A percentile compares a stretch with the other conserved stretches of the same genome.
Evolutionary conservation across 1,140 invertebrate genomes (phyloP).

Genomic region (Hylyphantes graminicola): DNA sequence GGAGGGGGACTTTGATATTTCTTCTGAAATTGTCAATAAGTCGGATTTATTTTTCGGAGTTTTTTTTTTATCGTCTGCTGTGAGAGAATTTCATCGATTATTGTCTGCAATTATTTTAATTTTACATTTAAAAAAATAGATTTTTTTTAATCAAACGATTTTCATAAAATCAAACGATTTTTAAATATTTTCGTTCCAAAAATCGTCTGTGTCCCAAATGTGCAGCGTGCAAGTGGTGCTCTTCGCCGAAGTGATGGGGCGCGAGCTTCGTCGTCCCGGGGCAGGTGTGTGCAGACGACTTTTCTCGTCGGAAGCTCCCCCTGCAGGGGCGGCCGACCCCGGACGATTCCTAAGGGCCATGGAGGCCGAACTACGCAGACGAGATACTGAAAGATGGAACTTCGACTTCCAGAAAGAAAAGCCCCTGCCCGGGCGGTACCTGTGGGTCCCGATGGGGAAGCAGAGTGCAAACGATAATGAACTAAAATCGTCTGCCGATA

Average conservation of each 20-base stretch:
- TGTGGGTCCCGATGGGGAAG: conserved; percentile 21
- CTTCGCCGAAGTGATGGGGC: conserved; percentile 2
- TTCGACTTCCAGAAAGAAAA: conserved; percentile 27
- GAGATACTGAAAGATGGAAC: neutral
- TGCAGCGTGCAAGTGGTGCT: conserved; percentile 43
- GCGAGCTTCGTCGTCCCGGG: neutral
- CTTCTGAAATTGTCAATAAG: no score
- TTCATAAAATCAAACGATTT: no score
- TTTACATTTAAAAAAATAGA: no score
- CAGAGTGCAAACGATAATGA: neutral
- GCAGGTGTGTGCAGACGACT: conserved; percentile 9
- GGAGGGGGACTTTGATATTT: no score
- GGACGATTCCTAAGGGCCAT: neutral
- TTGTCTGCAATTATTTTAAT: no score
- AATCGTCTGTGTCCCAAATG: neutral
- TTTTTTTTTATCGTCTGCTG: no score
- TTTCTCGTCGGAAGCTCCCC: neutral
- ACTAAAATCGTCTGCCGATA: neutral
- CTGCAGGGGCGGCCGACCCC: neutral
- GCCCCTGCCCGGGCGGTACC: conserved; percentile 26
- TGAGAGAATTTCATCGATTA: no score
- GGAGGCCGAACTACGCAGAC: neutral
- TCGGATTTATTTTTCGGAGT: no score
- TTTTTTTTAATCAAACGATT: no score
- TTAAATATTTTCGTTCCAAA: neutral